Conservation (phyloP, 2,797 vertebrate species). For the Lagocephalus sceleratus region DNA sequence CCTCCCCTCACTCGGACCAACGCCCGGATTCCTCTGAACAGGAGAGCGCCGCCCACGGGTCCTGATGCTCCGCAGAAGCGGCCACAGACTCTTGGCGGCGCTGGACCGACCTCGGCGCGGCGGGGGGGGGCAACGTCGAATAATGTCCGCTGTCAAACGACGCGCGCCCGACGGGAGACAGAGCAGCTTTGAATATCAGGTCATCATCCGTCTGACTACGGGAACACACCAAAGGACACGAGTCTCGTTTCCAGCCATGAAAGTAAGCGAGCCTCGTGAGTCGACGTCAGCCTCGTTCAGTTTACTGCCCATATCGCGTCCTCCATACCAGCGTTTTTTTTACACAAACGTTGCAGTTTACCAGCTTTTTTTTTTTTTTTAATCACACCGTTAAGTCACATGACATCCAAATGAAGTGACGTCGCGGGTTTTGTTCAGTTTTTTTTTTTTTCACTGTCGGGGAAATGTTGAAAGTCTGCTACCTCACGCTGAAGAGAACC, state of each 20-base stretch:
- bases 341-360: background rate
- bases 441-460: background rate
- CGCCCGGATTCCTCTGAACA: constrained; percentile 64
- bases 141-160: too few relatives aligned
- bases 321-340: constrained; percentile 10
- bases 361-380: background rate
- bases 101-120: constrained; percentile 11
- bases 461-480: constrained; percentile 18
- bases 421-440: background rate
- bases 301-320: background rate
- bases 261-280: background rate
- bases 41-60: constrained; percentile 60
- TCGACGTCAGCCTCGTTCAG: background rate
- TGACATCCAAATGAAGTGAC: too few relatives aligned
- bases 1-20: constrained; percentile 80
- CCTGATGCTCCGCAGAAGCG: constrained; percentile 50
- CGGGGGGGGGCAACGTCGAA: constrained; percentile 14
- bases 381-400: too few relatives aligned
- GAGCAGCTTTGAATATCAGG: constrained; percentile 14
- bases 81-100: constrained; percentile 16
- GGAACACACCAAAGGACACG: constrained; percentile 4
- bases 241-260: background rate
- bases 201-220: constrained; percentile 1
- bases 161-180: background rate
- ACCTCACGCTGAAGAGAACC: constrained; percentile 35